Base-by-base conservation (phyloP, 2,888 invertebrate species). In the Acleris sparsana region DNA sequence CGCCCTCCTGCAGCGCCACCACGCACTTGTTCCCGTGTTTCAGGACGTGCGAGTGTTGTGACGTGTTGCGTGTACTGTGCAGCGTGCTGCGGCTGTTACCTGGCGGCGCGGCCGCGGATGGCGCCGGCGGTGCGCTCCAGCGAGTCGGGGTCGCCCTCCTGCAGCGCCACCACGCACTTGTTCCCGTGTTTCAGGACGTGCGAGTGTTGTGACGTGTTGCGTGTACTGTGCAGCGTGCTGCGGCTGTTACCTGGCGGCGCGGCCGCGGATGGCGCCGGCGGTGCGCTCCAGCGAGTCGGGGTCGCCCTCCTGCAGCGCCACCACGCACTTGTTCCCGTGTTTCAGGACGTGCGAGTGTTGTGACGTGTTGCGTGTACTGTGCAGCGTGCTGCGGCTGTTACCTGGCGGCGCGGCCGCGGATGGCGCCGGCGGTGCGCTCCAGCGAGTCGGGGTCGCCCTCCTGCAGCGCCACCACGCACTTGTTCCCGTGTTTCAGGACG, bases 61-160 rank as follows among this genome's bases (percentile, higher is more conserved):
- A 17, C 11, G 9, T 46, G 44, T 18, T 11, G 17, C 18, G 18
- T 53, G 53, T n/a, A 49, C 0, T 39, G 55, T 44, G 22, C 5
- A n/a, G 49, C 18, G 18, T 33, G 33, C 18, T 2, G 16, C 5
- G 22, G 16, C 44, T 0, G 39, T 39, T 56, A 92, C 92, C 93
- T 92, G 43, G 97, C 95, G 0, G 99, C 98, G 9, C 99, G 94
- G 0, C 99, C 99, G 53, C 99, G 94, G 70, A 99, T 99, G 53
- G 99, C 98, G 0, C 98, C 98, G 9, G 99, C 99, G 1, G 99
- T 99, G 62, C 98, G 93, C 85, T 99, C 97, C 53, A 98, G 92
- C 1, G 97, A 97, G 81, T 98, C 98, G 0, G 98, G 97, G 82
- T 99, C 98, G 0, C 96, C 97, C 83, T 98, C 98, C 90, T 99